Base-by-base conservation (phyloP, 2,888 invertebrate genomes). In the Aleiodes leptofemur region DNA sequence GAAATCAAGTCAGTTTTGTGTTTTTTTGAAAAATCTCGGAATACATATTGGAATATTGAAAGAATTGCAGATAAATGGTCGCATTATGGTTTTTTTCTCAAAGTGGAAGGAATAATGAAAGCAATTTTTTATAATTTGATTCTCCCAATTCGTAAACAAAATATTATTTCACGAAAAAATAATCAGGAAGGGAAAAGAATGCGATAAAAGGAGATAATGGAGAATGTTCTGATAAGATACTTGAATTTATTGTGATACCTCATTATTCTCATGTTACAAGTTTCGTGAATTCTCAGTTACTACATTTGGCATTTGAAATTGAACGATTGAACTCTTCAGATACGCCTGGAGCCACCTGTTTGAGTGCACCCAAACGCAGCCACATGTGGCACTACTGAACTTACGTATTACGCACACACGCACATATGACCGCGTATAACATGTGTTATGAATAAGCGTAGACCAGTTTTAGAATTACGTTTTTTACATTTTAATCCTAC, bases 341-440 rank as follows among this genome's bases (percentile, higher is more conserved):
- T 51, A 68, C 68, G 51, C 14, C n/a, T 68, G 34, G 64, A 51
- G 51, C 68, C 68, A 68, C 68, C 68, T 68, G 68, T 68, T 68
- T 51, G 68, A 68, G 31, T 38, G 50, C 31, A 43, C 43, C 64
- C 64, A 64, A 64, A 59, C 59, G 59, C 31, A 64, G 43, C 64
- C 64, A 64, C 64, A 43, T 64, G 64, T 48, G 38, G 43, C 16
- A 23, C 59, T 64, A 43, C 43, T 43, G 43, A 64, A 64, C n/a
- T 31, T 14, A n/a, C 8, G 31, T 51, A 34, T 51, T 14, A 50
- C 51, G 50, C 51, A 14, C 50, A 51, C 51, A 6, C 4, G 0
- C n/a, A 64, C 50, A 61, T 53, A 43, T 14, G 23, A 23, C 1
- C 50, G 34, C 9, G n/a, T 34, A 13, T 31, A 29, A 50, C 51